Evolutionary conservation across 2,797 vertebrate species (phyloP).

Genomic region (Poecilia velifera): DNA sequence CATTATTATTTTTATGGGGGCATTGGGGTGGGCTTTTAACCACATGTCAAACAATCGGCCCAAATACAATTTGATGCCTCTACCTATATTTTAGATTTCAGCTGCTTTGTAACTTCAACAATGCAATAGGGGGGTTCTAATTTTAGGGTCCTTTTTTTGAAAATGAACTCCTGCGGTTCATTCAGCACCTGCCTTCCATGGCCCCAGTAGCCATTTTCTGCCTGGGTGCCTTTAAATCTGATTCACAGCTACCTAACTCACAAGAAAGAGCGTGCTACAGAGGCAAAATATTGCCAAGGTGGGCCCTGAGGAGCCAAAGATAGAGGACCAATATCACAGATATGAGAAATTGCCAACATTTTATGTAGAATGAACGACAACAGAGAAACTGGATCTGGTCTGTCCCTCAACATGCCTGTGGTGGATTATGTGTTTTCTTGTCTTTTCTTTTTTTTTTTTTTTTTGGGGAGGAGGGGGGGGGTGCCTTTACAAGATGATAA

Average conservation of each 20-base stretch:
- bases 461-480: no score
- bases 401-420: background rate
- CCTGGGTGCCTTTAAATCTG: slow-evolving; percentile 75
- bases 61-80: background rate
- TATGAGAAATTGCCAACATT: slow-evolving; percentile 46
- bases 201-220: slow-evolving; percentile 77
- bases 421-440: background rate
- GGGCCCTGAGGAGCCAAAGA: slow-evolving; percentile 41
- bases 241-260: slow-evolving; percentile 55
- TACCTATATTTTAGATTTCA: background rate
- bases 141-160: slow-evolving; percentile 69
- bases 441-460: background rate
- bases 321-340: slow-evolving; percentile 49
- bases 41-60: background rate
- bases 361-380: slow-evolving; percentile 22
- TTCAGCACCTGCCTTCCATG: slow-evolving; percentile 50
- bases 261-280: slow-evolving; percentile 25
- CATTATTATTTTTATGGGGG: no score
- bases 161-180: slow-evolving; percentile 72
- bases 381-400: slow-evolving; percentile 36
- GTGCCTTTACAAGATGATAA: background rate
- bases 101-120: slow-evolving; percentile 59
- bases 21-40: no score
- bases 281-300: slow-evolving; percentile 59
- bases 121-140: slow-evolving; percentile 51